Evolutionary conservation across 2,888 invertebrate species (phyloP).

Genomic region (Lasioglossum villosulum): DNA sequence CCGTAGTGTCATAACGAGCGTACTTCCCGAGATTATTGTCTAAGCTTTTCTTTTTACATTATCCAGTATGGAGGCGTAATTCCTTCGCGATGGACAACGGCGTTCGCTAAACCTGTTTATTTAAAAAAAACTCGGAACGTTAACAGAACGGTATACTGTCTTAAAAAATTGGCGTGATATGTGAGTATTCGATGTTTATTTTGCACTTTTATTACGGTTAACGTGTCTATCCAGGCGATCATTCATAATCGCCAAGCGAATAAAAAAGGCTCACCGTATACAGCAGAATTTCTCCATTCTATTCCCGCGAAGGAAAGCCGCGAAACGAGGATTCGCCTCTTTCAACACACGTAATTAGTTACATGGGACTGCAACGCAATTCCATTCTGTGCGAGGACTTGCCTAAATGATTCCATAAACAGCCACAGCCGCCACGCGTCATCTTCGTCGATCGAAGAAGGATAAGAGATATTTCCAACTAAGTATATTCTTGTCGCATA

Average conservation of each 20-base stretch:
- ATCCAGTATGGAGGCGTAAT: slow-evolving; percentile 3
- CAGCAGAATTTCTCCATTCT: slow-evolving; percentile 8
- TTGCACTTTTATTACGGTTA: not conserved
- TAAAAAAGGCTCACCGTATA: slow-evolving; percentile 17
- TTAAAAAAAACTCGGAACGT: not conserved
- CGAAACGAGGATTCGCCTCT: slow-evolving; percentile 17
- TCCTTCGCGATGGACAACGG: not conserved
- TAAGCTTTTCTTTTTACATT: slow-evolving; percentile 20
- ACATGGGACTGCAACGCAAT: slow-evolving; percentile 41
- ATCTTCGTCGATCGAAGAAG: slow-evolving; percentile 28
- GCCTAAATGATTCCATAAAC: slow-evolving; percentile 57
- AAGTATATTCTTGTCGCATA: slow-evolving; percentile 44
- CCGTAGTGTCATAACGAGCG: slow-evolving; percentile 15
- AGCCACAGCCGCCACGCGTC: slow-evolving; percentile 27
- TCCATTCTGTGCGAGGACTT: slow-evolving; percentile 33
- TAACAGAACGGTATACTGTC: not conserved
- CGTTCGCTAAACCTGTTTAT: not conserved
- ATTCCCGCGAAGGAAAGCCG: slow-evolving; percentile 19
- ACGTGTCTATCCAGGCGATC: not conserved
- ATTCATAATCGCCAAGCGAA: slow-evolving; percentile 2
- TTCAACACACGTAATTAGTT: slow-evolving; percentile 34
- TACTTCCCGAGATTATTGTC: slow-evolving; percentile 29
- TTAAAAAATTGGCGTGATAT: not conserved
- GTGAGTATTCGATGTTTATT: not conserved
- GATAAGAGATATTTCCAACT: slow-evolving; percentile 31